Conservation (phyloP, 2,797 vertebrate species). For the Dermochelys coriacea region DNA sequence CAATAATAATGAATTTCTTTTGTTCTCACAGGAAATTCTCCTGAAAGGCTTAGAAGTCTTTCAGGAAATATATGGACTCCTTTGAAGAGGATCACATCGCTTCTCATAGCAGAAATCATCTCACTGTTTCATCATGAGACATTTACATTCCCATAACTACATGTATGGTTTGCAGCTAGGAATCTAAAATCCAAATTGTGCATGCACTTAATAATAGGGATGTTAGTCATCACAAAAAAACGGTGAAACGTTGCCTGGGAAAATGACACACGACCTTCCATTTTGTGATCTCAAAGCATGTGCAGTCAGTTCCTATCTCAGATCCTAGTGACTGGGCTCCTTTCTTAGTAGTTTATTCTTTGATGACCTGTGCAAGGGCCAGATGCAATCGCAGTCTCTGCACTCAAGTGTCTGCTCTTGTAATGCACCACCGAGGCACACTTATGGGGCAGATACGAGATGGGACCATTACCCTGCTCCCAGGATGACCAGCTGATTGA, state of each 20-base stretch:
- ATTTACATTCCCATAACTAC: background rate
- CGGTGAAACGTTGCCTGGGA: background rate
- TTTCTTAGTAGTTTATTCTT: background rate
- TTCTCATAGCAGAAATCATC: background rate
- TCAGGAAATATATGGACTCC: background rate
- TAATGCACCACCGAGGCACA: background rate
- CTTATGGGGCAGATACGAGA: background rate
- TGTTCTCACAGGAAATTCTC: background rate
- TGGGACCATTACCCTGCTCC: background rate
- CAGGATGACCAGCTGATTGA: background rate
- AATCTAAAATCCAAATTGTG: background rate
- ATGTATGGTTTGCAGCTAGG: background rate
- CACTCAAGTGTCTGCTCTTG: background rate
- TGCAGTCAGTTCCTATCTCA: background rate
- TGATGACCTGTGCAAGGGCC: background rate
- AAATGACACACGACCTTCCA: background rate
- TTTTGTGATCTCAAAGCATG: accelerated
- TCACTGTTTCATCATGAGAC: background rate
- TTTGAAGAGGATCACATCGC: background rate
- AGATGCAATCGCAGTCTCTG: accelerated
- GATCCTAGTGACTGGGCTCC: background rate
- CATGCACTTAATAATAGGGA: background rate
- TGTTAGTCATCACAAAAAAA: background rate
- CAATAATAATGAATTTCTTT: background rate
- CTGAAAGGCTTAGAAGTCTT: background rate